Evolutionary conservation across 2,113 vertebrate genomes (phyloP).

Genomic region (Marmota flaviventris): DNA sequence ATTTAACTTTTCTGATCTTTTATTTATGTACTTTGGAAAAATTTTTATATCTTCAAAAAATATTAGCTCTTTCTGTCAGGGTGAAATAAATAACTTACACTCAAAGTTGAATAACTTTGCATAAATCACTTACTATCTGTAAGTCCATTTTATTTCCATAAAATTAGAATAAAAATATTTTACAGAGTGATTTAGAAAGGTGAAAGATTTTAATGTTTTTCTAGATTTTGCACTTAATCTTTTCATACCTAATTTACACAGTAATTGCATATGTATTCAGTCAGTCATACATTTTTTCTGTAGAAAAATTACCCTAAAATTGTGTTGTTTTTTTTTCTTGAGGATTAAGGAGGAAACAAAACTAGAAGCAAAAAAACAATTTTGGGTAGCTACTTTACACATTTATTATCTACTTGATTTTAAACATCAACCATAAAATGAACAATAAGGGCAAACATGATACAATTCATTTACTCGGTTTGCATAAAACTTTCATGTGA

Average conservation of each 20-base stretch:
- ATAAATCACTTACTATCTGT: neutral
- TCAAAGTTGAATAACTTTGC: neutral
- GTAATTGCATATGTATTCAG: neutral
- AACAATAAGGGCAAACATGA: neutral
- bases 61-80: neutral
- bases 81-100: neutral
- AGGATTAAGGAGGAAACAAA: neutral
- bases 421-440: neutral
- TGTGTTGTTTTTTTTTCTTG: neutral
- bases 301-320: neutral
- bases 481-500: too few species aligned
- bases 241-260: neutral
- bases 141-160: neutral
- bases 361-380: neutral
- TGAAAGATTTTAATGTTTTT: neutral
- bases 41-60: neutral
- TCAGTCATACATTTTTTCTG: neutral
- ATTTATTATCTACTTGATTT: neutral
- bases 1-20: neutral
- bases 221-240: neutral
- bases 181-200: neutral
- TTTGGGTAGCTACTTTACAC: rapidly evolving
- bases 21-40: neutral
- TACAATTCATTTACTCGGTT: neutral
- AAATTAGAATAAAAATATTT: neutral